These are phyloP conservation scores for Onthophagus sagittarius DNA, from an alignment of 2,888 invertebrate species.

Conservation along the genomic window DNA sequence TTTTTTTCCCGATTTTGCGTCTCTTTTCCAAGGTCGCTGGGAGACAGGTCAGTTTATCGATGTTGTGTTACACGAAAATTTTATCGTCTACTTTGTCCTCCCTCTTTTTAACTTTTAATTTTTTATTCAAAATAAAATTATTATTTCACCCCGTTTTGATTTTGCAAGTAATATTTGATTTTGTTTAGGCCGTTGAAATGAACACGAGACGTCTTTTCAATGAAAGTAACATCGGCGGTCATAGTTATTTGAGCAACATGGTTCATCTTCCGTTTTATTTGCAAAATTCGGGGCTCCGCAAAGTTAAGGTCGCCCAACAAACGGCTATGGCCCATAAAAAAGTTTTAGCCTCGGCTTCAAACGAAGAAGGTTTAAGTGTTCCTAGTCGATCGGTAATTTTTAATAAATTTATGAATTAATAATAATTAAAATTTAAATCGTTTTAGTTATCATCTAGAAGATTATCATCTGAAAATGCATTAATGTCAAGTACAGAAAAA, in stretches of 20 bases:
- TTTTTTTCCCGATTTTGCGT: constrained; percentile 12
- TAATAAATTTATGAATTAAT: background rate
- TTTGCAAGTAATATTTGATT: constrained; percentile 21
- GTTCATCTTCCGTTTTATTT: constrained; percentile 97
- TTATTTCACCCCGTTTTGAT: background rate
- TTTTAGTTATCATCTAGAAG: constrained; percentile 67
- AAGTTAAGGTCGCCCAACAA: constrained; percentile 83
- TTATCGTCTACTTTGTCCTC: background rate
- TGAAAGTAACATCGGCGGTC: constrained; percentile 91
- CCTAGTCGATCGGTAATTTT: constrained; percentile 51
- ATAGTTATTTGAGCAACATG: constrained; percentile 91
- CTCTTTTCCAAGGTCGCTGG: constrained; percentile 56
- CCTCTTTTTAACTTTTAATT: constrained; percentile 6
- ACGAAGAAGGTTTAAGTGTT: constrained; percentile 47
- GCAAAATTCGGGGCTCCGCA: constrained; percentile 91
- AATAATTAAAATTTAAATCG: background rate
- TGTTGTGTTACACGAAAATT: background rate
- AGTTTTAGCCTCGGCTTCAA: constrained; percentile 40
- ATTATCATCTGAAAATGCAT: constrained; percentile 73
- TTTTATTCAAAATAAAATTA: background rate
- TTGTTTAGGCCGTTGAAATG: constrained; percentile 75
- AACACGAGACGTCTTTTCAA: constrained; percentile 83
- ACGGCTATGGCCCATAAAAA: constrained; percentile 60
- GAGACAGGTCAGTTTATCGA: constrained; percentile 57
- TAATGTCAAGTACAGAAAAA: constrained; percentile 81